Conservation (phyloP, 1,140 invertebrate genomes). For the Scaptomyza hsui region DNA sequence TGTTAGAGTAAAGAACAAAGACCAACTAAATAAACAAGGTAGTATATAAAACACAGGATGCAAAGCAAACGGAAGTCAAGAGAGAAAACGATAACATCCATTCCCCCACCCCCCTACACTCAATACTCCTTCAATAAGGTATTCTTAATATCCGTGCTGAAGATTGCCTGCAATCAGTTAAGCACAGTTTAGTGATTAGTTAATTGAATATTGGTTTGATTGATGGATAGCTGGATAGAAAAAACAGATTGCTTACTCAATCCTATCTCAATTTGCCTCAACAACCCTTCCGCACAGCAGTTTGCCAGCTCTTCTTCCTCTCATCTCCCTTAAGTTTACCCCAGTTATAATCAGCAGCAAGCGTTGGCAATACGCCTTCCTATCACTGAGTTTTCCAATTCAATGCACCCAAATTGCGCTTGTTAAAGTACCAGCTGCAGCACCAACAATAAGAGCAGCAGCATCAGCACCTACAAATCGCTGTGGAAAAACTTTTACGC, state of each 20-base stretch:
- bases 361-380: constrained; percentile 11
- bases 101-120: too few relatives aligned
- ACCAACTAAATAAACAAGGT: not conserved
- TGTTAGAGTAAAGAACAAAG: not conserved
- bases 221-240: constrained; percentile 20
- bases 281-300: not conserved
- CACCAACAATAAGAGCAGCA: constrained; percentile 4
- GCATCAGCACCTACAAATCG: constrained; percentile 20
- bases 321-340: not conserved
- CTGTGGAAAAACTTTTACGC: constrained; percentile 49
- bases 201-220: constrained; percentile 39
- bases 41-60: not conserved
- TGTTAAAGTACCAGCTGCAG: constrained; percentile 46
- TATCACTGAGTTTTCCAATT: constrained; percentile 62
- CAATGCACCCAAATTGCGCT: constrained; percentile 60
- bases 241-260: constrained; percentile 24
- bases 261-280: not conserved
- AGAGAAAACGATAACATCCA: not conserved
- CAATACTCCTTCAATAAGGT: not conserved
- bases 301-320: not conserved
- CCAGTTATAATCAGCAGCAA: constrained; percentile 22
- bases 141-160: constrained; percentile 1
- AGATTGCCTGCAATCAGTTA: constrained; percentile 19
- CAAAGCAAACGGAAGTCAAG: not conserved
- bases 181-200: constrained; percentile 38